Conservation (phyloP, 1,140 invertebrate genomes). For the Dysdera silvatica region DNA sequence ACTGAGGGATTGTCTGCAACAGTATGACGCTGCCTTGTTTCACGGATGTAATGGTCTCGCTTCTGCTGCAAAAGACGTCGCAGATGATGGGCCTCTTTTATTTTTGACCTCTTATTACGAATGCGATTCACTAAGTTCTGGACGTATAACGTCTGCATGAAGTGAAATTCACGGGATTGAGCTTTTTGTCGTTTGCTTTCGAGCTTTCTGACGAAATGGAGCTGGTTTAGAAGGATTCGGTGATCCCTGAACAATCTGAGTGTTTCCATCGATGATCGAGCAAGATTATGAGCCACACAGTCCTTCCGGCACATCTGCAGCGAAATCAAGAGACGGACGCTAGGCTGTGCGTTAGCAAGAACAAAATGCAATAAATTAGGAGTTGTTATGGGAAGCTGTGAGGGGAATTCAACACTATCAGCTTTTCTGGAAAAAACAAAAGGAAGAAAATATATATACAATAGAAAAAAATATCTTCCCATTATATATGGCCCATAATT, state of each 20-base stretch:
- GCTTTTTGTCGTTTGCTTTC: too few relatives aligned
- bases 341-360: slow-evolving; percentile 50
- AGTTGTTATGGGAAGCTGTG: slow-evolving; percentile 53
- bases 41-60: too few relatives aligned
- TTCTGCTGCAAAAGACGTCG: too few relatives aligned
- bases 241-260: slow-evolving; percentile 4
- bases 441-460: slow-evolving; percentile 1
- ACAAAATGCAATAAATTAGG: slow-evolving; percentile 64
- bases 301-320: slow-evolving; percentile 22
- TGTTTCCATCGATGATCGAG: slow-evolving; percentile 13
- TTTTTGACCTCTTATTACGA: too few relatives aligned
- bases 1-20: too few relatives aligned
- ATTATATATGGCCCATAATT: too few relatives aligned
- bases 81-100: too few relatives aligned
- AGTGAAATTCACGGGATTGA: too few relatives aligned
- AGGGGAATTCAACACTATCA: slow-evolving; percentile 63
- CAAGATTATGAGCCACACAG: slow-evolving; percentile 20
- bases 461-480: background rate
- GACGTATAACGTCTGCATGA: too few relatives aligned
- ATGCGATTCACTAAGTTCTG: too few relatives aligned
- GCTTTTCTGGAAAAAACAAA: slow-evolving; percentile 54
- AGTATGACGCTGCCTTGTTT: too few relatives aligned
- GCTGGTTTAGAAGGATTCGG: slow-evolving; percentile 3
- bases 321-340: slow-evolving; percentile 21
- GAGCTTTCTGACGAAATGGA: slow-evolving; percentile 13